phyloP scores from a whole-genome alignment of 2,888 invertebrate species.

The Latrodectus hesperus region DNA sequence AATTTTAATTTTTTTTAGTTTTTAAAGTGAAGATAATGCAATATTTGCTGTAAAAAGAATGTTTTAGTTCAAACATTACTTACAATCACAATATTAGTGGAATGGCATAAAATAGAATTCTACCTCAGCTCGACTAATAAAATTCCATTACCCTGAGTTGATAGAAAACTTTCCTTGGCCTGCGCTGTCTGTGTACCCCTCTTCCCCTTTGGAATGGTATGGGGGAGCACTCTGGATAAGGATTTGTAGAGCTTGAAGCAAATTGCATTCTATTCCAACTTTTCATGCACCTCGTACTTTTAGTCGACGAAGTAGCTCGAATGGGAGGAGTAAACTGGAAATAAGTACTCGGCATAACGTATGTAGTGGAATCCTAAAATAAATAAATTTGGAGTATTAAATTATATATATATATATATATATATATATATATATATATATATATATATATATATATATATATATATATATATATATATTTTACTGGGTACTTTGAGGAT shows the following conservation, averaged over 20 bases:
- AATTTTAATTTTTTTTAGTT: no score
- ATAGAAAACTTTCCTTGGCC: slow-evolving; percentile 11
- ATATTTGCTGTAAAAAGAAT: no score
- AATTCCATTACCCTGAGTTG: slow-evolving; percentile 26
- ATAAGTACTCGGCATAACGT: slow-evolving; percentile 8
- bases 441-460: no score
- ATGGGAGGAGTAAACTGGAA: slow-evolving; percentile 6
- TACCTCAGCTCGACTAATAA: neutral
- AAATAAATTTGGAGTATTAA: neutral
- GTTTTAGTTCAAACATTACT: no score
- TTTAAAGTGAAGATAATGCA: no score
- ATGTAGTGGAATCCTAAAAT: slow-evolving; percentile 9
- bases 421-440: no score
- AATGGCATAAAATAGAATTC: neutral
- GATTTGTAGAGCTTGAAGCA: neutral
- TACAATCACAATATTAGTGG: no score
- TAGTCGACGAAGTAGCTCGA: neutral
- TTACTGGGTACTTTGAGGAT: no score
- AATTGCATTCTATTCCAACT: slow-evolving; percentile 7
- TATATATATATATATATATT: no score
- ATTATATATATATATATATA: neutral
- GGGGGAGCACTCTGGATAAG: slow-evolving; percentile 10
- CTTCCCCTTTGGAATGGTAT: slow-evolving; percentile 1
- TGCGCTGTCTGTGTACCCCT: slow-evolving; percentile 9
- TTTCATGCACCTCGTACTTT: neutral